Percentiles rank a stretch among this genome's conserved stretches.
These are phyloP conservation scores for Hirtodrosophila trivittata DNA, from an alignment of 2,888 invertebrate genomes.

Conservation along the genomic window DNA sequence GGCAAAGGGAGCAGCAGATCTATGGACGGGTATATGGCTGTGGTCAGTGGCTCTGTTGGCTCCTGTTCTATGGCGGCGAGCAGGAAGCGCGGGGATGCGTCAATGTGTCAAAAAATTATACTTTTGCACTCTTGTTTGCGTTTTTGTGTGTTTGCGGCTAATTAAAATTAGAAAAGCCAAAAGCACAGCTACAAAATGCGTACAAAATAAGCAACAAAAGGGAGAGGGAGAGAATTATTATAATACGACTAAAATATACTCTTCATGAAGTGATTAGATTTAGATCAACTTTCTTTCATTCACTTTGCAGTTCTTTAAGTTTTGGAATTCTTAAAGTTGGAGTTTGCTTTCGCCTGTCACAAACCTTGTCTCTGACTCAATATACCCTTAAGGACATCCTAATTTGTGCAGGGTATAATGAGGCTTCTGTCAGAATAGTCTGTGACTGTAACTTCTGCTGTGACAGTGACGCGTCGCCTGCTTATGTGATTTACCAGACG, in stretches of 20 bases:
- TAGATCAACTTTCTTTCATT: too few species aligned
- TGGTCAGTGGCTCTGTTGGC: background rate
- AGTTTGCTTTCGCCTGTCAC: too few species aligned
- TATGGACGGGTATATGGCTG: too few species aligned
- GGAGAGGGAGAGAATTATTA: background rate
- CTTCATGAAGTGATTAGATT: too few species aligned
- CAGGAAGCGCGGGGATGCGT: slow-evolving; percentile 10
- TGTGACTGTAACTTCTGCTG: slow-evolving; percentile 15
- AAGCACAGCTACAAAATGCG: too few species aligned
- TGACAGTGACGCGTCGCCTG: background rate
- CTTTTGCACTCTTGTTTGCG: slow-evolving; percentile 25
- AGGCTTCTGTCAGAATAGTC: slow-evolving; percentile 15
- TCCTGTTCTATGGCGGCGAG: background rate
- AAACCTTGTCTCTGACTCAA: too few species aligned
- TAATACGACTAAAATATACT: too few species aligned
- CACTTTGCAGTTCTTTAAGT: too few species aligned
- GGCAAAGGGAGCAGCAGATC: background rate
- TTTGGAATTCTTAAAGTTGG: too few species aligned
- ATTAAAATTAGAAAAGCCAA: slow-evolving; percentile 53
- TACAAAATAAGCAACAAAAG: too few species aligned
- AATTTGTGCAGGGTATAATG: slow-evolving; percentile 24
- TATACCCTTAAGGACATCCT: background rate
- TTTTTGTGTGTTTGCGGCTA: slow-evolving; percentile 42
- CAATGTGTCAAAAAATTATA: slow-evolving; percentile 39
- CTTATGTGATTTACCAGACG: slow-evolving; percentile 44